Percentiles rank a stretch among this genome's conserved stretches.
These are phyloP conservation scores for Selenia dentaria DNA, from an alignment of 2,888 invertebrate genomes.

Conservation along the genomic window DNA sequence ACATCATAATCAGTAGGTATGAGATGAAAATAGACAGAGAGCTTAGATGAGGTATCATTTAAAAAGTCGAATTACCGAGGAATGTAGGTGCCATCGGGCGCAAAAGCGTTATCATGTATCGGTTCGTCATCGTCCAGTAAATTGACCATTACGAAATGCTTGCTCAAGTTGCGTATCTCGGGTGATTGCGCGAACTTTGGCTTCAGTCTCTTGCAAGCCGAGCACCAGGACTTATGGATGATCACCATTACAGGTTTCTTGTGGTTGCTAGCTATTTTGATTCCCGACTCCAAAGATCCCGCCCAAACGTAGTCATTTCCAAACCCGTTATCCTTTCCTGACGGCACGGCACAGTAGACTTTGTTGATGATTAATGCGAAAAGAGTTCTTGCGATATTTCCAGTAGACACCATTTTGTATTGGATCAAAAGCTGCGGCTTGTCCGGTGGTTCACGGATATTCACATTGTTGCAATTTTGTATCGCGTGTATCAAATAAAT, in stretches of 20 bases:
- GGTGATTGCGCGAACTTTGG: slow-evolving; percentile 84
- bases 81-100: slow-evolving; percentile 88
- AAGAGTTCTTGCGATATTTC: slow-evolving; percentile 56
- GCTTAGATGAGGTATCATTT: too few species aligned
- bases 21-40: too few species aligned
- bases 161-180: slow-evolving; percentile 83
- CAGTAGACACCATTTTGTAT: slow-evolving; percentile 55
- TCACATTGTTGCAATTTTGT: slow-evolving; percentile 52
- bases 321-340: slow-evolving; percentile 64
- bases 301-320: slow-evolving; percentile 75
- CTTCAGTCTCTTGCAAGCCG: slow-evolving; percentile 86
- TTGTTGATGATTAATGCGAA: slow-evolving; percentile 53
- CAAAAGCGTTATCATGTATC: slow-evolving; percentile 65
- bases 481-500: background rate
- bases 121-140: slow-evolving; percentile 85
- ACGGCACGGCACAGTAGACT: slow-evolving; percentile 48
- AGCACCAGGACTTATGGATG: slow-evolving; percentile 88
- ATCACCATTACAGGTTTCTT: slow-evolving; percentile 87
- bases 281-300: slow-evolving; percentile 70
- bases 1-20: too few species aligned
- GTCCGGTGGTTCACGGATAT: slow-evolving; percentile 27
- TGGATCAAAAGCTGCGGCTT: slow-evolving; percentile 5
- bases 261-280: slow-evolving; percentile 66
- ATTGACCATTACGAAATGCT: slow-evolving; percentile 88
- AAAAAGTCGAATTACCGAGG: slow-evolving; percentile 68